These are phyloP conservation scores for Sinocyclocheilus rhinocerous DNA, from an alignment of 2,113 vertebrate species.

Conservation along the genomic window DNA sequence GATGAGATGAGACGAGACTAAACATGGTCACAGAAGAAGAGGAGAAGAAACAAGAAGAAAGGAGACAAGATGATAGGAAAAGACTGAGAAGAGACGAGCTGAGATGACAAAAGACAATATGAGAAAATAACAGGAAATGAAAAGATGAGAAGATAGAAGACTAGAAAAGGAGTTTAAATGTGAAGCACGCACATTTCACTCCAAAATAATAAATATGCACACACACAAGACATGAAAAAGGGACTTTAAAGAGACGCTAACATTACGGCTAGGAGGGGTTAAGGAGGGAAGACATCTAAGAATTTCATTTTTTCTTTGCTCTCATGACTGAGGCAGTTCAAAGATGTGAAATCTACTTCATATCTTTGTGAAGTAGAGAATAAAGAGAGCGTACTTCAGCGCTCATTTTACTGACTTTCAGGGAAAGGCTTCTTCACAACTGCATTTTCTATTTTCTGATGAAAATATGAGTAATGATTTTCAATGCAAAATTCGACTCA, in stretches of 20 bases:
- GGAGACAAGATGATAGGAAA: neutral
- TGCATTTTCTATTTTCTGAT: constrained; percentile 10
- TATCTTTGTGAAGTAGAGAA: constrained; percentile 29
- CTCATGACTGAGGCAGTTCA: constrained; percentile 45
- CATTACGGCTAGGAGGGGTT: neutral
- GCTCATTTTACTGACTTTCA: neutral
- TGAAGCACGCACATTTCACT: constrained; percentile 34
- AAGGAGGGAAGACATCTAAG: constrained; percentile 29
- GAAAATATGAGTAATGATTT: neutral
- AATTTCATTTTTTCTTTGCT: constrained; percentile 33
- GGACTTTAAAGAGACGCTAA: constrained; percentile 6
- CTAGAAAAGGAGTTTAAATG: neutral
- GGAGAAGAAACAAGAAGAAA: neutral
- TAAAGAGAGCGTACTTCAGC: constrained; percentile 33
- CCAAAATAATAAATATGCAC: neutral
- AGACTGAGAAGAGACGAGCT: neutral
- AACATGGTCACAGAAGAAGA: too few species aligned
- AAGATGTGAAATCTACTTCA: constrained; percentile 44
- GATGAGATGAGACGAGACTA: too few species aligned
- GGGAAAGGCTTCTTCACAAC: neutral
- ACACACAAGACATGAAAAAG: constrained; percentile 40
- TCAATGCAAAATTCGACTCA: neutral
- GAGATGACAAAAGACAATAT: neutral
- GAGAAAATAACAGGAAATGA: neutral
- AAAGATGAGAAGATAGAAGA: neutral